phyloP scores from a whole-genome alignment of 30 jellyfish, hydroid and myxozoan genomes.

The Pelagia noctiluca region DNA sequence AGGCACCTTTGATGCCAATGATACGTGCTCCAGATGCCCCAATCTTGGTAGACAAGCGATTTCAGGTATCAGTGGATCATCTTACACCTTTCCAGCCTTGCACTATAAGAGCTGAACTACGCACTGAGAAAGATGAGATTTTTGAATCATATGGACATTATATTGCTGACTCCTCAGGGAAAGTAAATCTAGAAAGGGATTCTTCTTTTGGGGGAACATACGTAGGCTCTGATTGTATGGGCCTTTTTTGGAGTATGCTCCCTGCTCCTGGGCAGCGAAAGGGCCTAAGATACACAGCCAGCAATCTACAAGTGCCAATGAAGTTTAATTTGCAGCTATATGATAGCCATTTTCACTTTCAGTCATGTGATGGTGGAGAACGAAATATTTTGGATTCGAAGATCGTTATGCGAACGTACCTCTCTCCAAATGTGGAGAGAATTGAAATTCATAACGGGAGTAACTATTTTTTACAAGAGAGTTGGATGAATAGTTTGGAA shows the following conservation, averaged over 20 bases:
- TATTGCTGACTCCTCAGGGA: constrained; percentile 68
- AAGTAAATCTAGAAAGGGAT: constrained; percentile 37
- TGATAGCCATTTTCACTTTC: background rate
- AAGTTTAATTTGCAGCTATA: background rate
- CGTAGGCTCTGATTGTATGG: constrained; percentile 75
- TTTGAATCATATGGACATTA: constrained; percentile 64
- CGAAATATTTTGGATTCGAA: constrained; percentile 15
- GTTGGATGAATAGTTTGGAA: background rate
- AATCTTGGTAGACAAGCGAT: constrained; percentile 47
- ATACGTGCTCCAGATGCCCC: constrained; percentile 45
- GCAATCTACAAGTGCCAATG: background rate
- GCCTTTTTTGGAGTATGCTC: constrained; percentile 76
- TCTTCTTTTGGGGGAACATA: constrained; percentile 80
- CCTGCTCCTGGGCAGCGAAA: constrained; percentile 2
- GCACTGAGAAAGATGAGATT: background rate
- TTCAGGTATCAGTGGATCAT: constrained; percentile 9
- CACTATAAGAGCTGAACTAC: constrained; percentile 54
- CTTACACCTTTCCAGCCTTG: constrained; percentile 45
- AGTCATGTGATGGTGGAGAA: too few species aligned
- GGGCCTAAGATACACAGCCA: background rate
- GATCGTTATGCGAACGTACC: constrained; percentile 50
- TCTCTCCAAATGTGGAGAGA: constrained; percentile 54
- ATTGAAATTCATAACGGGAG: constrained; percentile 21
- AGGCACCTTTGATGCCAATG: constrained; percentile 14
- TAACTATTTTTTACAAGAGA: too few species aligned